Evolutionary conservation across 2,797 vertebrate species (phyloP).

Genomic region (Alauda arvensis): DNA sequence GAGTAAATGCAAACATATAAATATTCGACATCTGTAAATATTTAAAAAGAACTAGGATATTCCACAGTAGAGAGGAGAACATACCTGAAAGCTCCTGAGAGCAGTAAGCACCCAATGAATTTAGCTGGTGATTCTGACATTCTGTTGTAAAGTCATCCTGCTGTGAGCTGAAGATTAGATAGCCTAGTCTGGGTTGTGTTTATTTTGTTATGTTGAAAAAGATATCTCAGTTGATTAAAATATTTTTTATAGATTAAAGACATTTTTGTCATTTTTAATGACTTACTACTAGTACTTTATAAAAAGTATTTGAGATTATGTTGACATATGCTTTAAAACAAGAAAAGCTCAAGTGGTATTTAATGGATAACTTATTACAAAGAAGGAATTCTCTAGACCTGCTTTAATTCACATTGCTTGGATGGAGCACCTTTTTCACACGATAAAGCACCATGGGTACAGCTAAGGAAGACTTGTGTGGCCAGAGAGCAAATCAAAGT

Average conservation of each 20-base stretch:
- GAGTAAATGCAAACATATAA: slow-evolving; percentile 22
- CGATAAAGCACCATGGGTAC: neutral
- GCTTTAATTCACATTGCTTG: slow-evolving; percentile 9
- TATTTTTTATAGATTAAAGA: slow-evolving; percentile 73
- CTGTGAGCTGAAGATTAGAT: slow-evolving; percentile 28
- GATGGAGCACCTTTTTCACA: slow-evolving; percentile 23
- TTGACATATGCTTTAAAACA: slow-evolving; percentile 67
- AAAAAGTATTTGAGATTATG: slow-evolving; percentile 67
- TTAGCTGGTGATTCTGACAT: neutral
- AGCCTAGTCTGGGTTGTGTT: slow-evolving; percentile 37
- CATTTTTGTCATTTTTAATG: slow-evolving; percentile 82
- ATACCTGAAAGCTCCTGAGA: slow-evolving; percentile 2
- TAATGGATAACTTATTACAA: slow-evolving; percentile 74
- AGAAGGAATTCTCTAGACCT: slow-evolving; percentile 53
- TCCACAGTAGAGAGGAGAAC: neutral
- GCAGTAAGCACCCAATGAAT: neutral
- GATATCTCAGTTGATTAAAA: slow-evolving; percentile 62
- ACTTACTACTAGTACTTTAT: slow-evolving; percentile 75
- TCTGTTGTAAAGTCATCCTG: neutral
- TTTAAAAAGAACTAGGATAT: slow-evolving; percentile 22
- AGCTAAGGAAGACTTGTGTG: neutral
- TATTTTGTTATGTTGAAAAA: slow-evolving; percentile 53
- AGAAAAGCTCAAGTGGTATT: slow-evolving; percentile 59
- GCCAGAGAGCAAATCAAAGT: neutral
- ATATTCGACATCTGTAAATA: slow-evolving; percentile 9